A percentile compares a stretch with the other conserved stretches of the same genome.
Conservation (phyloP, 1,140 invertebrate species). For the Arion vulgaris region DNA sequence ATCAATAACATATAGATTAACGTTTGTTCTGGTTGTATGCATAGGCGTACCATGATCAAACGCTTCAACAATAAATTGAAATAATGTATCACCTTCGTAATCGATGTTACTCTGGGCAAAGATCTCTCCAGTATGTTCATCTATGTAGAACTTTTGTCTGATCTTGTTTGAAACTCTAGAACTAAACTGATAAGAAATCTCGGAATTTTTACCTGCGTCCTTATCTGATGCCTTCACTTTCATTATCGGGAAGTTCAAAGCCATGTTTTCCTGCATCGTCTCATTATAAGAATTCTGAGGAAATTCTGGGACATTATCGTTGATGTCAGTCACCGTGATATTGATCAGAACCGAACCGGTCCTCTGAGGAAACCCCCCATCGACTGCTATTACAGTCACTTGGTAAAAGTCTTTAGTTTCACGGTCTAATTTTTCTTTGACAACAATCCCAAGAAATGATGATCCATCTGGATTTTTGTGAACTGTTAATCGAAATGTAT, state of each 20-base stretch:
- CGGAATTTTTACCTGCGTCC: conserved; percentile 65
- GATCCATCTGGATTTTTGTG: conserved; percentile 54
- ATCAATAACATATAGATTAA: conserved; percentile 59
- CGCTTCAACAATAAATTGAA: conserved; percentile 58
- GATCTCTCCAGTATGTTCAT: conserved; percentile 70
- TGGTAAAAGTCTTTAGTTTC: conserved; percentile 58
- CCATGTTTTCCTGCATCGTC: conserved; percentile 78
- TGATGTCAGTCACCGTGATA: conserved; percentile 77
- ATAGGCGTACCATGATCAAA: conserved; percentile 54
- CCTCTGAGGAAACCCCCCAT: conserved; percentile 59
- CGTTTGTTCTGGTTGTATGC: conserved; percentile 43
- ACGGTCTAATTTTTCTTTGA: conserved; percentile 55
- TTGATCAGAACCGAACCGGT: conserved; percentile 55
- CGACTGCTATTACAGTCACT: conserved; percentile 55
- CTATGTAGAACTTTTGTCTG: conserved; percentile 87
- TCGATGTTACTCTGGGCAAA: conserved; percentile 78
- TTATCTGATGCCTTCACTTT: conserved; percentile 57
- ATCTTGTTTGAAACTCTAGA: conserved; percentile 90
- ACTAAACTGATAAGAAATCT: conserved; percentile 79
- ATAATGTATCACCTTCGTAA: conserved; percentile 78
- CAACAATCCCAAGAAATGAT: conserved; percentile 54
- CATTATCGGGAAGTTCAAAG: conserved; percentile 48
- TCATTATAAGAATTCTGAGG: conserved; percentile 72
- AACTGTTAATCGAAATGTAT: conserved; percentile 50
- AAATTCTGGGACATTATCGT: conserved; percentile 66